These are phyloP conservation scores for Ectemnius cavifrons DNA, from an alignment of 2,888 invertebrate species.

Conservation along the genomic window DNA sequence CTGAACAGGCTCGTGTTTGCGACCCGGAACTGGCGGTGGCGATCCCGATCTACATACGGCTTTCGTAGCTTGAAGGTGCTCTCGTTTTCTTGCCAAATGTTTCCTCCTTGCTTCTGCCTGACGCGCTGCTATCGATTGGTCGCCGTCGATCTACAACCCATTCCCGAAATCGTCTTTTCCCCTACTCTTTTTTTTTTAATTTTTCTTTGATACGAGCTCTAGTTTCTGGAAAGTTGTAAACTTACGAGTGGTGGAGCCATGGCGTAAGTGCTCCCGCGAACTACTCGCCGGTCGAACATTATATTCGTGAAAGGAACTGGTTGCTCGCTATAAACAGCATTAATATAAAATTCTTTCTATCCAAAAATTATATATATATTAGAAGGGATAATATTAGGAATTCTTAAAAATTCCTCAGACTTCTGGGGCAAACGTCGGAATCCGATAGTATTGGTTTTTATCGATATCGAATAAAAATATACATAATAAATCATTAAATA, in stretches of 20 bases:
- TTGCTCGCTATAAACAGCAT: conserved; percentile 77
- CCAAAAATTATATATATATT: conserved; percentile 3
- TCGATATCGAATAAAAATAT: too few relatives aligned
- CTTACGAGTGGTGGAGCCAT: conserved; percentile 74
- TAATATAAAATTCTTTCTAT: background rate
- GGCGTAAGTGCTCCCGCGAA: conserved; percentile 90
- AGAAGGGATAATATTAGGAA: background rate
- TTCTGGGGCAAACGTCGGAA: conserved; percentile 31
- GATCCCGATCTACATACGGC: conserved; percentile 81
- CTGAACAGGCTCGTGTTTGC: conserved; percentile 92
- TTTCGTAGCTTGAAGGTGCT: conserved; percentile 81
- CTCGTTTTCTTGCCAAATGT: conserved; percentile 86
- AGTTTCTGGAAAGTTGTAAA: conserved; percentile 21
- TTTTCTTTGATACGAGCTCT: background rate
- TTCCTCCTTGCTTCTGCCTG: conserved; percentile 85
- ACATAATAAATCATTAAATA: too few relatives aligned
- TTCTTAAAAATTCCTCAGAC: background rate
- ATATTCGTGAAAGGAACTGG: conserved; percentile 86
- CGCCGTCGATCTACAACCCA: conserved; percentile 76
- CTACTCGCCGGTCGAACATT: conserved; percentile 93
- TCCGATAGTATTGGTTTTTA: background rate
- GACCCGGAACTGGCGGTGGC: conserved; percentile 89
- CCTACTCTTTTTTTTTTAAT: background rate
- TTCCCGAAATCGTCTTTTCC: background rate
- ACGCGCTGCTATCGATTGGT: conserved; percentile 80